These are phyloP conservation scores for Sinocyclocheilus anshuiensis DNA, from an alignment of 2,113 vertebrate genomes.

Conservation along the genomic window DNA sequence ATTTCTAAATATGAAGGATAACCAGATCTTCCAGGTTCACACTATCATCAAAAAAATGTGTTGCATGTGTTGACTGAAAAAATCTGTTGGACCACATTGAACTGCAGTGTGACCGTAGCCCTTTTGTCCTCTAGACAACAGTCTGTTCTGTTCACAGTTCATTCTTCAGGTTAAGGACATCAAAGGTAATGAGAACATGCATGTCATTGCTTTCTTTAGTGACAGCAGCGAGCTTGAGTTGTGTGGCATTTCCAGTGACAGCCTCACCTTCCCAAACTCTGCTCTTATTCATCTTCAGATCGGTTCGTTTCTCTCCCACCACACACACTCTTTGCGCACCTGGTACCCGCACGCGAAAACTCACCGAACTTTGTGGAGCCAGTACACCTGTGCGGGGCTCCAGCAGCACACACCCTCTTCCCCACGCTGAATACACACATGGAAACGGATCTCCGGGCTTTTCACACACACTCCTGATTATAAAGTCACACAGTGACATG, in stretches of 20 bases:
- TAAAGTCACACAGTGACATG: slow-evolving; percentile 76
- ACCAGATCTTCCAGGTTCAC: not conserved
- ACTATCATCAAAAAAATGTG: not conserved
- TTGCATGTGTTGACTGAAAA: not conserved
- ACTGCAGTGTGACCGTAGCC: not conserved
- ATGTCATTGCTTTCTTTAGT: slow-evolving; percentile 67
- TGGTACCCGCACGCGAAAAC: slow-evolving; percentile 78
- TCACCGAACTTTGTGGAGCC: slow-evolving; percentile 69
- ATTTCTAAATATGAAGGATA: not conserved
- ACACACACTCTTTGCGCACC: slow-evolving; percentile 71
- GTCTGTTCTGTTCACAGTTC: slow-evolving; percentile 47
- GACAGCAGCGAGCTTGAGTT: slow-evolving; percentile 72
- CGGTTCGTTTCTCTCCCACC: slow-evolving; percentile 65
- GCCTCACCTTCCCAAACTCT: slow-evolving; percentile 79
- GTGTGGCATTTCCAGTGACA: slow-evolving; percentile 57
- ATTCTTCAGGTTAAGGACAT: slow-evolving; percentile 63
- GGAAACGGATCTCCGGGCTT: slow-evolving; percentile 74
- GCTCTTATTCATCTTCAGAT: slow-evolving; percentile 72
- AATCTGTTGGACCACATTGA: not conserved
- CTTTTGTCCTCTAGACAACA: slow-evolving; percentile 3
- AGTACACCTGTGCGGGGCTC: slow-evolving; percentile 79
- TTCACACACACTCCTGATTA: slow-evolving; percentile 70
- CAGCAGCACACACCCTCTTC: slow-evolving; percentile 77
- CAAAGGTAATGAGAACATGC: slow-evolving; percentile 77
- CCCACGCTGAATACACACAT: slow-evolving; percentile 72